phyloP scores from a whole-genome alignment of 1,140 invertebrate genomes.

The Eumaeus atala region DNA sequence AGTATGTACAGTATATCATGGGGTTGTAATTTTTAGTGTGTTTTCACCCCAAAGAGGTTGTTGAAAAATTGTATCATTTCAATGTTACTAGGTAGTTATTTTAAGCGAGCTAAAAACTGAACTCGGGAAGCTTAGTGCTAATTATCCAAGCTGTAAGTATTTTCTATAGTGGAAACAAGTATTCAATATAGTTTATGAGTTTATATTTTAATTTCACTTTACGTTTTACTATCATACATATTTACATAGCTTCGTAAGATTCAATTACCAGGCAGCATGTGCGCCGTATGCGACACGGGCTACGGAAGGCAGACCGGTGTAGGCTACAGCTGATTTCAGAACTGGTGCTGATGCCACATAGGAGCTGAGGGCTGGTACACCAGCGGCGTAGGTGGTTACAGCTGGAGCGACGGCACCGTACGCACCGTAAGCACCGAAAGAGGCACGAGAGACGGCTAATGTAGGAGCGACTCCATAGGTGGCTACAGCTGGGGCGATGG shows the following conservation, averaged over 20 bases:
- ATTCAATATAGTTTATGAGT: too few relatives aligned
- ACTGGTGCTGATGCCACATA: slow-evolving; percentile 28
- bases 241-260: slow-evolving; percentile 3
- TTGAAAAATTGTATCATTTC: too few relatives aligned
- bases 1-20: too few relatives aligned
- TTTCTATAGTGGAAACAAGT: too few relatives aligned
- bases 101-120: too few relatives aligned
- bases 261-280: slow-evolving; percentile 7
- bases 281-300: not conserved
- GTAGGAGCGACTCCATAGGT: slow-evolving; percentile 24
- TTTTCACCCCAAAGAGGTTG: too few relatives aligned
- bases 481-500: slow-evolving; percentile 30
- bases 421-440: too few relatives aligned
- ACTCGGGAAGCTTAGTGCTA: too few relatives aligned
- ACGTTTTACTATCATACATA: slow-evolving; percentile 8
- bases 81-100: too few relatives aligned
- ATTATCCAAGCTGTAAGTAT: too few relatives aligned
- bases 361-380: slow-evolving; percentile 20
- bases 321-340: not conserved
- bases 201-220: not conserved
- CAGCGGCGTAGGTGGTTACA: slow-evolving; percentile 27
- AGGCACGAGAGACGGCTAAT: too few relatives aligned
- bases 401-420: slow-evolving; percentile 17
- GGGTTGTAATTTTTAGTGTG: too few relatives aligned
- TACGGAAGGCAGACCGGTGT: slow-evolving; percentile 18